Percentiles rank a stretch among this genome's conserved stretches.
phyloP scores from a whole-genome alignment of 2,797 vertebrate genomes.

The Schizopygopsis malacanthus region DNA sequence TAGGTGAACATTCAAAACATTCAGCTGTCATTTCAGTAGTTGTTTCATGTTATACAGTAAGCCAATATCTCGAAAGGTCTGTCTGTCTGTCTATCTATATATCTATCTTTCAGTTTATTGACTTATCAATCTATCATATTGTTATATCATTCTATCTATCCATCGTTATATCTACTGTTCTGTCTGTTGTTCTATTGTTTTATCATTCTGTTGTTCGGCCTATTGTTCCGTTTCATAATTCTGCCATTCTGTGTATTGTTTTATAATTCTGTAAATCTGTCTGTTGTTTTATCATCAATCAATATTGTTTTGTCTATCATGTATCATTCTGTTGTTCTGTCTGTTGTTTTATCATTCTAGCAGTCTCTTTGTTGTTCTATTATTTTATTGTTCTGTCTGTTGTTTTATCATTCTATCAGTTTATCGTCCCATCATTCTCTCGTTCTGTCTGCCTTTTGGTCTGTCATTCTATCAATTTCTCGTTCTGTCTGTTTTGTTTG shows the following conservation, averaged over 20 bases:
- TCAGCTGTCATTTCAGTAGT: not conserved
- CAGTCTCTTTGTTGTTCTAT: not conserved
- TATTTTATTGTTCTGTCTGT: not conserved
- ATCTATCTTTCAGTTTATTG: not conserved
- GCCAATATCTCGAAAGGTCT: not conserved
- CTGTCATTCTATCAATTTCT: not conserved
- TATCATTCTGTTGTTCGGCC: not conserved
- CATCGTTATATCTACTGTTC: too few relatives aligned
- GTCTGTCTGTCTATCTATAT: not conserved
- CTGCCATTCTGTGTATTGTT: too few relatives aligned
- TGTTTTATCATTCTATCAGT: not conserved
- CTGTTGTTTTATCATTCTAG: not conserved
- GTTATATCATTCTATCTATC: not conserved
- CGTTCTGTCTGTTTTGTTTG: not conserved
- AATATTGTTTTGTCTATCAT: not conserved
- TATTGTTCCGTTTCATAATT: too few relatives aligned
- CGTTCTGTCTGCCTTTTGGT: too few relatives aligned
- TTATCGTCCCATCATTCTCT: too few relatives aligned
- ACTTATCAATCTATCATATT: too few relatives aligned
- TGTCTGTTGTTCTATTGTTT: too few relatives aligned
- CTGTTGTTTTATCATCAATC: not conserved
- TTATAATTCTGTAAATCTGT: too few relatives aligned
- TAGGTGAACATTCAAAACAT: constrained; percentile 4
- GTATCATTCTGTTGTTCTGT: not conserved
- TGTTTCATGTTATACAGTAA: not conserved